Conservation (phyloP, 35 echinoderm and acorn worm species). For the Apostichopus californicus region DNA sequence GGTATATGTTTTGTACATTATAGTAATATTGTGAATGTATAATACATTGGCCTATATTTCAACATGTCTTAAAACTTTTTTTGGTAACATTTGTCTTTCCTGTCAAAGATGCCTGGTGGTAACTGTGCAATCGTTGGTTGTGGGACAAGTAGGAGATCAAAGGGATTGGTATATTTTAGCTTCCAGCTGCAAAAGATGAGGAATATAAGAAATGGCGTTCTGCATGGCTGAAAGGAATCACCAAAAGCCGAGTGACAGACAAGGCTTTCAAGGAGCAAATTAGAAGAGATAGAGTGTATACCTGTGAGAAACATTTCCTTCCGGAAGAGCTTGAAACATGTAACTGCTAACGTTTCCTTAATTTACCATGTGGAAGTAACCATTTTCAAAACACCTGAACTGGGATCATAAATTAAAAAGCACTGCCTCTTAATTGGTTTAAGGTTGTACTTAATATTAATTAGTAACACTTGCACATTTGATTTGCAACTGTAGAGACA, state of each 20-base stretch:
- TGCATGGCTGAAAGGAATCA: slow-evolving; percentile 8
- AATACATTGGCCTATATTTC: no score
- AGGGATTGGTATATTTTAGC: neutral
- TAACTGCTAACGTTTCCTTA: neutral
- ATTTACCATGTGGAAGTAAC: no score
- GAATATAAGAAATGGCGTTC: neutral
- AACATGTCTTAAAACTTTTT: no score
- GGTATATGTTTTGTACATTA: no score
- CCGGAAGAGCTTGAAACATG: neutral
- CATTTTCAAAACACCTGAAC: no score
- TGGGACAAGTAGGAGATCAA: slow-evolving; percentile 31
- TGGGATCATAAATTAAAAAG: no score
- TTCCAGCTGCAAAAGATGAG: neutral
- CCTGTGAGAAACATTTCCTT: neutral
- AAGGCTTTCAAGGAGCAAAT: slow-evolving; percentile 19
- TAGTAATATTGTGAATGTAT: no score
- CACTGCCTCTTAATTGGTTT: no score
- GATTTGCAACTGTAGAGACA: no score
- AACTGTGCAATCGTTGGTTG: slow-evolving; percentile 18
- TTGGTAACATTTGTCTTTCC: neutral
- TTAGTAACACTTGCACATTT: no score
- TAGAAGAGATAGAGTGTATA: slow-evolving; percentile 8
- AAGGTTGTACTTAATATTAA: no score
- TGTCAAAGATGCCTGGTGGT: slow-evolving; percentile 15
- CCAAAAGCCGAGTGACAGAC: slow-evolving; percentile 24